Evolutionary conservation across 92 coral and sea anemone genomes (phyloP).

Genomic region (Zoanthus sociatus): DNA sequence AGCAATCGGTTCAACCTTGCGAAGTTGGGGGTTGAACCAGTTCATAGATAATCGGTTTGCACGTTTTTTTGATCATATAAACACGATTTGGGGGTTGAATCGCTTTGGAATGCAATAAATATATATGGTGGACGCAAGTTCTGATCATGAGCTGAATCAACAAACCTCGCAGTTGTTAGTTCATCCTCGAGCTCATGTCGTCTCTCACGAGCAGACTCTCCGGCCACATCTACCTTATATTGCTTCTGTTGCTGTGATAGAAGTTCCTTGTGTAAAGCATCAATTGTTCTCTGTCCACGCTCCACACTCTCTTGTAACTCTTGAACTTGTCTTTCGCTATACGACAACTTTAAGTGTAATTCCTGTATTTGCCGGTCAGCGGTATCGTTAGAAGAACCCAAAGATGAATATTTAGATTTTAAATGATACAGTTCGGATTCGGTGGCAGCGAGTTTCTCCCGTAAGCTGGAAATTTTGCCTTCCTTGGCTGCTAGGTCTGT

Average conservation of each 20-base stretch:
- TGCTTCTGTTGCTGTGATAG: conserved; percentile 64
- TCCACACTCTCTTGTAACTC: conserved; percentile 76
- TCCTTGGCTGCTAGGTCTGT: conserved; percentile 83
- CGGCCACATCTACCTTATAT: conserved; percentile 65
- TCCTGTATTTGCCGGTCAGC: conserved; percentile 69
- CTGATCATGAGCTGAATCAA: neutral
- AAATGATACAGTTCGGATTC: conserved; percentile 71
- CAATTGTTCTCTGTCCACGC: conserved; percentile 69
- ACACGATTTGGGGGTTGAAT: too few relatives aligned
- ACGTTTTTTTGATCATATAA: too few relatives aligned
- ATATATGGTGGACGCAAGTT: too few relatives aligned
- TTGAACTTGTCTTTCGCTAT: conserved; percentile 63
- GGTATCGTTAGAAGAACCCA: conserved; percentile 60
- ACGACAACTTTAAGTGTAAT: conserved; percentile 69
- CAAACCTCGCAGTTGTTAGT: conserved; percentile 45
- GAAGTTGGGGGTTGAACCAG: too few relatives aligned
- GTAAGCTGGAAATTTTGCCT: conserved; percentile 72
- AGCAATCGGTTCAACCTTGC: too few relatives aligned
- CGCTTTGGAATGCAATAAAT: too few relatives aligned
- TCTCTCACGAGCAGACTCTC: conserved; percentile 65
- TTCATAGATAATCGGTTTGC: too few relatives aligned
- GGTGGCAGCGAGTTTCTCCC: conserved; percentile 77
- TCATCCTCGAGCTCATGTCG: conserved; percentile 82
- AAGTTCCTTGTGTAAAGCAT: conserved; percentile 77
- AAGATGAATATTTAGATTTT: conserved; percentile 52